Base-by-base conservation (phyloP, 1,140 invertebrate genomes). In the Arion vulgaris region DNA sequence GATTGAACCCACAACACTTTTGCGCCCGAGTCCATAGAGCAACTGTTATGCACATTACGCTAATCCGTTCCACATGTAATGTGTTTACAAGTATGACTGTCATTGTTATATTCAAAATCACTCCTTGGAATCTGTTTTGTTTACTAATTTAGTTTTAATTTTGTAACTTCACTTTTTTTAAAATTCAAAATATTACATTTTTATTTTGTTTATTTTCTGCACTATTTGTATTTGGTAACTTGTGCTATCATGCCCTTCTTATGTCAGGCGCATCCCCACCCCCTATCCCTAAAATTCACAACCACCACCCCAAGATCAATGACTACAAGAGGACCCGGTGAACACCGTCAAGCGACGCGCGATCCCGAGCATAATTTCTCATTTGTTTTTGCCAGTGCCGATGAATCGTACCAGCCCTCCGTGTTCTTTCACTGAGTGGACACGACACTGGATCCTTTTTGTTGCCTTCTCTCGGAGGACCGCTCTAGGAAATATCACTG, bases 301-400 rank as follows among this genome's bases (percentile, higher is more conserved):
- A 26, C 71, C 71, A 72, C 62, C 62, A 23, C 5, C 62, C n/a
- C 2, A n/a, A 45, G 71, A 72, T 72, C 71, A 72, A 41, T 72
- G 71, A 41, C 71, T 41, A 72, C 36, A 39, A 41, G 71, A 23
- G 71, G 26, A 2, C 36, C 4, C 28, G 62, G 62, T 32, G 62
- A 66, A 66, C 62, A 66, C 62, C 39, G 71, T 39, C 71, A 41
- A 72, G 71, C 71, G 36, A 45, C 71, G 38, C 36, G 71, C 71
- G 41, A 45, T 45, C 38, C 71, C 71, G 71, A 72, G 71, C 71
- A 72, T 72, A 72, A 72, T 72, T 72, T 72, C 38, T 38, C 71
- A 32, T 72, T 72, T 72, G 71, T 72, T 72, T 72, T 72, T 72
- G 71, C 71, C 5, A 23, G 38, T 41, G 71, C 71, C 38, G 71